Evolutionary conservation across 2,888 invertebrate genomes (phyloP), one percentile per base, ranked within the genome.

Genomic region (Athrips mouffetella): DNA sequence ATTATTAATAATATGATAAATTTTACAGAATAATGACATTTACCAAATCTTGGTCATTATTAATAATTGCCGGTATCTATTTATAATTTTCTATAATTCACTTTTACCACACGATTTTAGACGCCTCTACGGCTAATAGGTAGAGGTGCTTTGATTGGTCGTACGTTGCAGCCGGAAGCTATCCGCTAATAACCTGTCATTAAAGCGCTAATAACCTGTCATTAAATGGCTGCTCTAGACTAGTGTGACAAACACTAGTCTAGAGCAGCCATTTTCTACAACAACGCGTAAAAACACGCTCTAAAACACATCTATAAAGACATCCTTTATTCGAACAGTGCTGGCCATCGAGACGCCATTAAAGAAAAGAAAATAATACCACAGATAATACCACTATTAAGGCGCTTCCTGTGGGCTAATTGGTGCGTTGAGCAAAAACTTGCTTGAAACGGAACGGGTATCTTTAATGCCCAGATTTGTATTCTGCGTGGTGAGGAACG

Each of bases 381-480:
- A 15, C 31, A 35, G 20, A 35, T 35, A 35, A 35, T 35, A 18
- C 21, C 15, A 15, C 31, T 31, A 23, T 45, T 21, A 23, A 33
- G 23, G 46, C 18, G 16, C 47, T 47, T 48, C 40, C 46, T 48
- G 48, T 37, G 40, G 49, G 51, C 60, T 63, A 63, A 63, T 63
- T 65, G 59, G 59, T 57, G 57, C 55, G 51, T 59, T 55, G 55
- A 47, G 52, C 52, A 53, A 78, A 73, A 73, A 71, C 70, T 59
- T 62, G 31, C 11, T 60, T 56, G 52, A 50, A 54, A 35, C 18
- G 35, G 35, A 48, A 44, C 35, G 16, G 10, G 40, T 18, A 56
- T 53, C 59, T 60, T 70, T 79, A 85, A 86, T 82, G 69, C 70
- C 74, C 69, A 79, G 80, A 88, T 88, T 87, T 70, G 86, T 86